Conservation (phyloP, 1,140 invertebrate species). For the Pogonomyrmex barbatus region DNA sequence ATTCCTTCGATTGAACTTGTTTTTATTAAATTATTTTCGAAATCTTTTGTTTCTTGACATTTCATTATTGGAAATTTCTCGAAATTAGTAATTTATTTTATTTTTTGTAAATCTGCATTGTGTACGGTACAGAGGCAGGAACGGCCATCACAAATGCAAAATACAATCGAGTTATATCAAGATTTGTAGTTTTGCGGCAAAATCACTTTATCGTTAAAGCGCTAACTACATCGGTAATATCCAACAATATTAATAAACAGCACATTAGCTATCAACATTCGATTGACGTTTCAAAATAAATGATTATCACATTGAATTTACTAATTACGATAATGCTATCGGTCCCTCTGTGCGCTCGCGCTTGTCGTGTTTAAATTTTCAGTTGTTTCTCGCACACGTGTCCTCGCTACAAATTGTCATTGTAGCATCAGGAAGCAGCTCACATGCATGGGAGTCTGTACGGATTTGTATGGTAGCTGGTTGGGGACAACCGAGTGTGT, state of each 20-base stretch:
- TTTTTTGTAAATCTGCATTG: background rate
- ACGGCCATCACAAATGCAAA: background rate
- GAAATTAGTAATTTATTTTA: background rate
- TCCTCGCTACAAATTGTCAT: conserved; percentile 72
- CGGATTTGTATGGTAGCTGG: conserved; percentile 37
- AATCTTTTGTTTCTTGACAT: background rate
- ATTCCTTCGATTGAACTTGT: background rate
- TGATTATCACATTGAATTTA: conserved; percentile 60
- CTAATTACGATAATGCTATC: conserved; percentile 62
- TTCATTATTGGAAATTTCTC: background rate
- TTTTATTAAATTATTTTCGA: background rate
- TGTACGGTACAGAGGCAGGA: background rate
- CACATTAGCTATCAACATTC: conserved; percentile 59
- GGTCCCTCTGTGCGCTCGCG: conserved; percentile 16
- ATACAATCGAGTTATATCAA: background rate
- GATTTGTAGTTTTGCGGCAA: conserved; percentile 36
- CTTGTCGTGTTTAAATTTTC: conserved; percentile 58
- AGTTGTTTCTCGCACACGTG: conserved; percentile 43
- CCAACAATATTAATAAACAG: conserved; percentile 58
- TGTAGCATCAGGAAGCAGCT: conserved; percentile 61
- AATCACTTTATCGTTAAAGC: conserved; percentile 55
- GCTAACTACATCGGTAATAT: conserved; percentile 54
- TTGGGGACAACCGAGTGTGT: conserved; percentile 65
- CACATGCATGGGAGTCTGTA: conserved; percentile 28
- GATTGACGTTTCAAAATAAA: conserved; percentile 52